Evolutionary conservation across 2,797 vertebrate genomes (phyloP), one percentile per base, ranked within the genome.

Genomic region (Cuniculus paca): DNA sequence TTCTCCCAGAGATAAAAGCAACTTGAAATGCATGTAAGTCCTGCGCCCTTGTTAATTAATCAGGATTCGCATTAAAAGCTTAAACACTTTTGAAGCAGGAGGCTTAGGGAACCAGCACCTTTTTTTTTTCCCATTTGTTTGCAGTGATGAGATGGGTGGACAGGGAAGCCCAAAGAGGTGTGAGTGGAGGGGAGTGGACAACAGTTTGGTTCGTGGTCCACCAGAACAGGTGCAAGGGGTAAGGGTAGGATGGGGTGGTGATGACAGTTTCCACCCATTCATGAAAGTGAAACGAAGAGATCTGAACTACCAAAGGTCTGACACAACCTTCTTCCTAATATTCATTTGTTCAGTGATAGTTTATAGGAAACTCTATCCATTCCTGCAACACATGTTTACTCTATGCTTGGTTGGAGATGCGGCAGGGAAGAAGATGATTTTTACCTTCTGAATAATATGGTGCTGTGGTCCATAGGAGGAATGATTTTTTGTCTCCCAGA

Each of bases 31-130:
- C 96, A 95, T 88, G 95, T 97, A 98, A 98, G 97, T 97, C 97
- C 96, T 96, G 94, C 9, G 95, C 97, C 97, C 96, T 97, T 98
- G 98, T 98, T 98, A 98, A 98, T 98, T 98, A 98, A 98, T 98
- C 98, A 98, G 97, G 88, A 98, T 98, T 98, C 87, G 10, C 97
- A 98, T 98, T 98, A 98, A 98, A 98, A 98, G 97, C 97, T 98
- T 98, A 98, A 98, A 97, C 72, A 95, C 97, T 98, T 98, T 98
- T 98, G 98, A 98, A 97, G 97, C 97, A 96, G 96, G 96, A 98
- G 98, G 91, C 97, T 93, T 82, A 52, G 85, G 16, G 0, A 97
- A 31, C 61, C 17, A 9, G 58, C 65, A 94, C 48, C 72, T 77
- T 83, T 88, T 28, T 54, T 75, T 86, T 90, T 19, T 14, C 16